These are phyloP conservation scores for Axis porcinus DNA, from an alignment of 2,113 vertebrate genomes.

Conservation along the genomic window DNA sequence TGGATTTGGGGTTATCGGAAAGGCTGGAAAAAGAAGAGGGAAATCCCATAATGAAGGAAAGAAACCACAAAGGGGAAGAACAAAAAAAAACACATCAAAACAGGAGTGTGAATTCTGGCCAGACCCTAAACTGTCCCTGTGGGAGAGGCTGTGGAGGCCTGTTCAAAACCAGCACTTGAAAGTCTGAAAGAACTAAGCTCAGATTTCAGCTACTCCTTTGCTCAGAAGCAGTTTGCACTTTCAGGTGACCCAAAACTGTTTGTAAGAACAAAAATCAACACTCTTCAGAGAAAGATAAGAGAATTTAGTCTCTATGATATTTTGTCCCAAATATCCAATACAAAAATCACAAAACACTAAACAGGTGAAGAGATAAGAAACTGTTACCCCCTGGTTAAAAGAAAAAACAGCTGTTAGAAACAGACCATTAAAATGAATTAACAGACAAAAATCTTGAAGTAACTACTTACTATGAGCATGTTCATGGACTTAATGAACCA, in stretches of 20 bases:
- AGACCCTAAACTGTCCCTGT: neutral
- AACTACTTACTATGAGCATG: neutral
- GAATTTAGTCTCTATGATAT: neutral
- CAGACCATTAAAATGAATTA: neutral
- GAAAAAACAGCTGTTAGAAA: neutral
- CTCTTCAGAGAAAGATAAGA: neutral
- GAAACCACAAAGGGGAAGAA: neutral
- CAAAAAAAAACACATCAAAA: neutral
- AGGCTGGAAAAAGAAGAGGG: neutral
- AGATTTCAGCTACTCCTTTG: neutral
- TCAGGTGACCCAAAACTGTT: neutral
- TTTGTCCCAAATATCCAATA: neutral
- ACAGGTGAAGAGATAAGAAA: neutral
- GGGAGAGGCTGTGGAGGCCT: neutral
- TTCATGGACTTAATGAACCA: constrained; percentile 10
- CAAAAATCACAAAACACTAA: neutral
- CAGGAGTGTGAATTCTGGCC: neutral
- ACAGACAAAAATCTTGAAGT: neutral
- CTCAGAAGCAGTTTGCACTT: neutral
- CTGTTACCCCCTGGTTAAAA: neutral
- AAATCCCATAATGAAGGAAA: neutral
- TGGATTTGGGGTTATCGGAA: neutral
- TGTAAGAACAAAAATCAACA: neutral
- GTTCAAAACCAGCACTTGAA: neutral
- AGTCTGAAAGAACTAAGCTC: neutral